Evolutionary conservation across 2,888 invertebrate genomes (phyloP), one percentile per base, ranked within the genome.

Genomic region (Belgica antarctica): DNA sequence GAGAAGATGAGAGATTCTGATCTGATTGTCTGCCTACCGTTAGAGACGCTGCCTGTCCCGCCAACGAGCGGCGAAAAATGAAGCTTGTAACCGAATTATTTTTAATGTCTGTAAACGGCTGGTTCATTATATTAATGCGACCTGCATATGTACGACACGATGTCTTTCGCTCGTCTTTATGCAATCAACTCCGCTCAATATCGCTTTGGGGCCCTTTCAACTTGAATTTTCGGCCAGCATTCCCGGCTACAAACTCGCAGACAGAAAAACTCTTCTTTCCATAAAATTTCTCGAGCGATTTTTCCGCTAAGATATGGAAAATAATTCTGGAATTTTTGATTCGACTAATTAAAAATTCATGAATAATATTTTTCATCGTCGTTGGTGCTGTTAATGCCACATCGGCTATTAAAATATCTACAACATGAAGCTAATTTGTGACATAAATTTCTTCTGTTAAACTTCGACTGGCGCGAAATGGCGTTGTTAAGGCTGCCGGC

Each of bases 261-360:
- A 25, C 15, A 62, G 25, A 61, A 47, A n/a, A 47, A 47, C 10
- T 4, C 15, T 47, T 47, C n/a, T n/a, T n/a, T n/a, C n/a, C 17
- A 15, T 47, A 10, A n/a, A n/a, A n/a, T n/a, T n/a, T n/a, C n/a
- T 7, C n/a, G 7, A 27, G 47, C 46, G 65, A 66, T 66, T 66
- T 19, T 47, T 66, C 17, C 25, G n/a, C 28, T 12, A n/a, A 66
- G 65, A 66, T 66, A 66, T 66, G 65, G 24, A 17, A 34, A 22
- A 12, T 10, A 24, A 62, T 34, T 27, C 27, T 66, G 47, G 52
- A 52, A 52, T 52, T 52, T 52, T 52, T 52, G 52, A 52, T 52
- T 66, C 47, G 65, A 66, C 41, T 66, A 66, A 66, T 66, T 66
- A 66, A 66, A 66, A 66, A 66, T 66, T 66, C 65, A 66, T 66